phyloP scores from a whole-genome alignment of 2,797 vertebrate species.

The Trachurus trachurus region DNA sequence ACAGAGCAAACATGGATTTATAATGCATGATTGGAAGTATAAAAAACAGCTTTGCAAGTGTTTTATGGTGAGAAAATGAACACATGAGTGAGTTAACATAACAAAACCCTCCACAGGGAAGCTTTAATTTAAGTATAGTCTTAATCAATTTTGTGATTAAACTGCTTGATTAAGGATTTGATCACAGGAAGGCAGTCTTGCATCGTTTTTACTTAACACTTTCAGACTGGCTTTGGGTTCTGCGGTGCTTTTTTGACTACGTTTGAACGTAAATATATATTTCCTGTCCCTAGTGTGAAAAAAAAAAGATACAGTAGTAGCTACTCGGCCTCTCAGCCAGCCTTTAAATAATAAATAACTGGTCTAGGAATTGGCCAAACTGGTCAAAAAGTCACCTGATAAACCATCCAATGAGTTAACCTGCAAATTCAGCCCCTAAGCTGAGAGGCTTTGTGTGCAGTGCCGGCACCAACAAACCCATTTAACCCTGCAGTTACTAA shows the following conservation, averaged over 20 bases:
- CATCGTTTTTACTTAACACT: background rate
- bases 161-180: background rate
- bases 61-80: too few relatives aligned
- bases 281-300: background rate
- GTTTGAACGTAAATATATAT: background rate
- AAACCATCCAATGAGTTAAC: background rate
- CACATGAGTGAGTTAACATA: background rate
- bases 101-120: background rate
- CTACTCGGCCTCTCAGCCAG: background rate
- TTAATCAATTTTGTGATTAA: background rate
- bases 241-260: too few relatives aligned
- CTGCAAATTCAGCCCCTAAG: background rate
- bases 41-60: background rate
- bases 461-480: conserved; percentile 3
- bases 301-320: too few relatives aligned
- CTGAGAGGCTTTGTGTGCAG: background rate
- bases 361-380: background rate
- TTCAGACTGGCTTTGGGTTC: background rate
- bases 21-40: background rate
- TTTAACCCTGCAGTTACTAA: conserved; percentile 35
- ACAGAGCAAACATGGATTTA: background rate
- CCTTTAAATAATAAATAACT: background rate
- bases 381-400: background rate
- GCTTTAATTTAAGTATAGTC: background rate
- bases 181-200: background rate